Evolutionary conservation across 2,797 vertebrate genomes (phyloP).

Genomic region (Rhyacichthys aspro): DNA sequence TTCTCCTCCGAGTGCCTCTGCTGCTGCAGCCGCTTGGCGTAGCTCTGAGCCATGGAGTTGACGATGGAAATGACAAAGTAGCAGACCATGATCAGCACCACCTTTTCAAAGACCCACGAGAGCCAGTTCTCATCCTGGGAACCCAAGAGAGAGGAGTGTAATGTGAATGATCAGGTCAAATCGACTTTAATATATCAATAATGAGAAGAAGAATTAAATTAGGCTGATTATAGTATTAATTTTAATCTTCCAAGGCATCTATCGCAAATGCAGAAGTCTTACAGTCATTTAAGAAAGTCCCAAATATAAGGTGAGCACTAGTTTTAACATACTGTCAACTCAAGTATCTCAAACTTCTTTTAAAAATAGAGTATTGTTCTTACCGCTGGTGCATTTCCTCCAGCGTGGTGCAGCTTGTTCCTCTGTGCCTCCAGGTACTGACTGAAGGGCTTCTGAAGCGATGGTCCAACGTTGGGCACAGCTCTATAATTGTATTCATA

Average conservation of each 20-base stretch:
- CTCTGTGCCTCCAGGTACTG: constrained; percentile 96
- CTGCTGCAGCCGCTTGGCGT: constrained; percentile 93
- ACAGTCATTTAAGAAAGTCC: too few relatives aligned
- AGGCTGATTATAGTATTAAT: too few relatives aligned
- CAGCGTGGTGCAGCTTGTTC: constrained; percentile 91
- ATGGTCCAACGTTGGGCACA: constrained; percentile 92
- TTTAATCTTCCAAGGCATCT: too few relatives aligned
- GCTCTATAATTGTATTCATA: constrained; percentile 74
- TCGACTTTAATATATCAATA: too few relatives aligned
- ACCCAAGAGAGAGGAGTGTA: neutral
- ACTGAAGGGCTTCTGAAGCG: constrained; percentile 95
- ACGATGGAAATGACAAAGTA: constrained; percentile 98
- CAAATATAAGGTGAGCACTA: too few relatives aligned
- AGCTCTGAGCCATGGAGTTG: constrained; percentile 99
- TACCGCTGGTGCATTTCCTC: constrained; percentile 85
- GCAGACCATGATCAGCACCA: constrained; percentile 97
- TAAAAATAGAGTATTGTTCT: constrained; percentile 53
- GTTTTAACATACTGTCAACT: too few relatives aligned
- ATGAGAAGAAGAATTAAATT: too few relatives aligned
- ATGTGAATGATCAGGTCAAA: too few relatives aligned
- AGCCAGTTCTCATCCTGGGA: constrained; percentile 96
- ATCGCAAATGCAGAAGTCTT: too few relatives aligned
- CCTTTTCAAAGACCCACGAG: constrained; percentile 97
- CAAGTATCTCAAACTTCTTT: neutral
- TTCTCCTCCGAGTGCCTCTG: constrained; percentile 92